A percentile compares a stretch with the other conserved stretches of the same genome.
Evolutionary conservation across 2,888 invertebrate genomes (phyloP).

Genomic region (Oxytorus armatus): DNA sequence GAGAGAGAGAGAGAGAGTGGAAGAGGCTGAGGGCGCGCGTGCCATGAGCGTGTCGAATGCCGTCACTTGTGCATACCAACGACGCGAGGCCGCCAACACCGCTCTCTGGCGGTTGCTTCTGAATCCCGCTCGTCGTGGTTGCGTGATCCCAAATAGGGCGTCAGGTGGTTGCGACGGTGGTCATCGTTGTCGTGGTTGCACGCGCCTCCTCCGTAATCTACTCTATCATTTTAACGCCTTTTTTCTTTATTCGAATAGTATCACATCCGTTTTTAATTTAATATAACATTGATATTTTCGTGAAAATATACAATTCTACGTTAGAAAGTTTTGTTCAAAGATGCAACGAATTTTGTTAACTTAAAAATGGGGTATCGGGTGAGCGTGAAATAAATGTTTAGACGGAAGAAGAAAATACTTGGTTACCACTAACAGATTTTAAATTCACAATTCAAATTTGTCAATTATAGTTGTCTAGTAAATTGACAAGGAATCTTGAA

Average conservation of each 20-base stretch:
- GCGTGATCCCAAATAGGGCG: conserved; percentile 83
- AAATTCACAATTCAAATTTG: too few relatives aligned
- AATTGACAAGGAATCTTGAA: too few relatives aligned
- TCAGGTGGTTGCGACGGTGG: conserved; percentile 80
- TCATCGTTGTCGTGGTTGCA: conserved; percentile 56
- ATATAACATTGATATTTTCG: not conserved
- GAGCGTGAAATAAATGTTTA: too few relatives aligned
- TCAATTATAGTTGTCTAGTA: too few relatives aligned
- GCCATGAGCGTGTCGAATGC: conserved; percentile 69
- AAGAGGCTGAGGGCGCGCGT: conserved; percentile 58
- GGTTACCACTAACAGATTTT: too few relatives aligned
- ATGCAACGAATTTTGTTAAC: too few relatives aligned
- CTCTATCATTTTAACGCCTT: conserved; percentile 37
- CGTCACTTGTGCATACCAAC: conserved; percentile 63
- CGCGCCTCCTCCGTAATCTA: conserved; percentile 58
- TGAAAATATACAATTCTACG: too few relatives aligned
- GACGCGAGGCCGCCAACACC: conserved; percentile 63
- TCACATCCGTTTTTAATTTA: not conserved
- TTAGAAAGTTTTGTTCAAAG: too few relatives aligned
- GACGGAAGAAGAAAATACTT: too few relatives aligned
- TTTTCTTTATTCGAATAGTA: conserved; percentile 38
- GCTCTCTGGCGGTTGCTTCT: conserved; percentile 20
- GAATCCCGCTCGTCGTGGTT: conserved; percentile 73
- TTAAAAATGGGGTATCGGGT: too few relatives aligned
- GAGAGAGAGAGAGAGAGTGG: conserved; percentile 49